Base-by-base conservation (phyloP, 2,888 invertebrate species). In the Andrena camellia region DNA sequence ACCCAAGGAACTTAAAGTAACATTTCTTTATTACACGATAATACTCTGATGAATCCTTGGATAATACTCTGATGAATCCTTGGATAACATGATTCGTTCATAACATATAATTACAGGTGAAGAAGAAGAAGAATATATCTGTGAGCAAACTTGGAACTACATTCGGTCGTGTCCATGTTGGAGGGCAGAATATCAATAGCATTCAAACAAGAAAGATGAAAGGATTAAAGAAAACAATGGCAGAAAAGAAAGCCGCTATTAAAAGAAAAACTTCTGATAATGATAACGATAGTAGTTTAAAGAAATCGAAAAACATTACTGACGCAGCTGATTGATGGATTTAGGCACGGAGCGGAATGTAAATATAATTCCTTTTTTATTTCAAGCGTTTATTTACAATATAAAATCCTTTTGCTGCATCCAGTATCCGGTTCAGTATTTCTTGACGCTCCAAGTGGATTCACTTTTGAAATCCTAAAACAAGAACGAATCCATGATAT, bases 141-240 rank as follows among this genome's bases (percentile, higher is more conserved):
- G 96, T 96, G 71, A 98, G 99, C 95, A 96, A 95, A 2, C 96
- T 99, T 91, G 99, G 99, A 73, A 97, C 97, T 8, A 98, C 97
- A 90, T 95, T 98, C 91, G 99, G 99, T 59, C 97, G 98, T 70
- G 96, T 99, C 77, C 99, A 99, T 94, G 96, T 99, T 95, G 97
- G 98, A 87, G 97, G 96, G 90, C 99, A 99, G 92, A 96, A 98
- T 90, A 95, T 99, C 48, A 95, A 96, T 71, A 97, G 96, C 86
- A 94, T 99, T 84, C 99, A 99, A 93, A 98, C 98, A 2, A 96
- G 98, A 81, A 98, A 98, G 94, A 97, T 98, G 96, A 98, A 98
- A 94, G 98, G 98, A 54, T 94, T 98, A 69, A 97, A 96, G 90
- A 97, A 97, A 93, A 96, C 97, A 0, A 94, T 96, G 0, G 95